phyloP scores from a whole-genome alignment of 2,888 invertebrate genomes.

The Callyntrura sp. region DNA sequence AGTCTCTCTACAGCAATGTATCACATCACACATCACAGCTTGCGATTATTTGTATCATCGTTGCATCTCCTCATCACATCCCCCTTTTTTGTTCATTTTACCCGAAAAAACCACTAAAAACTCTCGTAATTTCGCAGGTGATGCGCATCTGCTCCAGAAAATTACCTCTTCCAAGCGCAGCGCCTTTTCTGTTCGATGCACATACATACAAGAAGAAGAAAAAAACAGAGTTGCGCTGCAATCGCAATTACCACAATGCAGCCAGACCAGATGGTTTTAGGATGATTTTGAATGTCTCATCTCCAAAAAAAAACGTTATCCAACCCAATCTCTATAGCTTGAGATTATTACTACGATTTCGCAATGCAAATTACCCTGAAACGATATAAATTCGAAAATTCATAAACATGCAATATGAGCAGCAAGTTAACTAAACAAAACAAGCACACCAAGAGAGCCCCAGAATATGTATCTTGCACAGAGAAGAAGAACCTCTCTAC shows the following conservation, averaged over 20 bases:
- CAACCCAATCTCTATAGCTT: not conserved
- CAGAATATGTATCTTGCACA: no score
- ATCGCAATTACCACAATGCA: conserved; percentile 4
- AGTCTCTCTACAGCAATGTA: conserved; percentile 22
- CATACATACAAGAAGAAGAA: no score
- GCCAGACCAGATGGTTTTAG: conserved; percentile 36
- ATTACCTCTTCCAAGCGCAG: conserved; percentile 1
- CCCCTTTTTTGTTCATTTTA: not conserved
- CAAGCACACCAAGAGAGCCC: not conserved
- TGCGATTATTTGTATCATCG: not conserved
- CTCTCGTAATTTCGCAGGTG: conserved; percentile 61
- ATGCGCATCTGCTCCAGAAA: conserved; percentile 70
- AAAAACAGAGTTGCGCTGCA: conserved; percentile 9
- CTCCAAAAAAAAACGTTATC: not conserved
- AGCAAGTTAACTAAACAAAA: conserved; percentile 30
- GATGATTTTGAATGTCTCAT: conserved; percentile 14
- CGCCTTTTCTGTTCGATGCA: conserved; percentile 7
- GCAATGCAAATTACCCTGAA: conserved; percentile 44
- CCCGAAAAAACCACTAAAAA: not conserved
- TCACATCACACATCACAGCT: conserved; percentile 21
- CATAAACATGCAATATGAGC: conserved; percentile 39
- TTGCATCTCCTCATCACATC: not conserved
- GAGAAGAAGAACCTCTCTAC: no score
- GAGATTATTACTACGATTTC: not conserved
- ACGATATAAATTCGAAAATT: conserved; percentile 14